Evolutionary conservation across 2,888 invertebrate genomes (phyloP), one percentile per base, ranked within the genome.

Genomic region (Lochmaea crataegi): DNA sequence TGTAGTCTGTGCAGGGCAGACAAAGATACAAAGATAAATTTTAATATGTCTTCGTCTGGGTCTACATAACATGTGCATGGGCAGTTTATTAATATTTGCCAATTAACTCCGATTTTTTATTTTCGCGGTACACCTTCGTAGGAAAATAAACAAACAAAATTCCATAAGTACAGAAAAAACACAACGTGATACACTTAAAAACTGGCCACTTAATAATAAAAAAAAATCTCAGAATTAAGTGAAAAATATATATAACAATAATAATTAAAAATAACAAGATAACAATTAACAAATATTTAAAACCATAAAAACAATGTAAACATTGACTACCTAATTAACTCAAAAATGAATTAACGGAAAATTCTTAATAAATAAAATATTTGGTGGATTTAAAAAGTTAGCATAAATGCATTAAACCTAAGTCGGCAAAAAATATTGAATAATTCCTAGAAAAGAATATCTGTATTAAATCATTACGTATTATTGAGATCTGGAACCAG

Each of bases 271-370:
- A 80, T 79, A 80, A 80, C 80, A 81, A 81, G 60, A 83, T 82
- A 84, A 85, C 83, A 82, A 81, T 78, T 76, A 82, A 82, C 81
- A 84, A 83, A 80, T 82, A 83, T 81, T 81, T 80, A 83, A 78
- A 81, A 80, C 79, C 77, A 81, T 78, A 81, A 79, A 81, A 80
- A 81, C 79, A 82, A 81, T 79, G 75, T 72, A 73, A 75, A 81
- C 77, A 76, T 82, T 73, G 83, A 82, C 83, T 81, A 81, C 79
- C 61, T 64, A 71, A 71, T 66, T 76, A 75, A 76, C 71, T 68
- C 64, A 68, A 64, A 68, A 67, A 64, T 68, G 64, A 64, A 64
- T 68, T 68, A 58, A 58, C 64, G 45, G n/a, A 65, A 58, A 72
- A 68, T 63, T 58, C 68, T 68, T 72, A 68, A 68, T 68, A 72